Evolutionary conservation across 2,113 vertebrate species (phyloP).

Genomic region (Recurvirostra avosetta): DNA sequence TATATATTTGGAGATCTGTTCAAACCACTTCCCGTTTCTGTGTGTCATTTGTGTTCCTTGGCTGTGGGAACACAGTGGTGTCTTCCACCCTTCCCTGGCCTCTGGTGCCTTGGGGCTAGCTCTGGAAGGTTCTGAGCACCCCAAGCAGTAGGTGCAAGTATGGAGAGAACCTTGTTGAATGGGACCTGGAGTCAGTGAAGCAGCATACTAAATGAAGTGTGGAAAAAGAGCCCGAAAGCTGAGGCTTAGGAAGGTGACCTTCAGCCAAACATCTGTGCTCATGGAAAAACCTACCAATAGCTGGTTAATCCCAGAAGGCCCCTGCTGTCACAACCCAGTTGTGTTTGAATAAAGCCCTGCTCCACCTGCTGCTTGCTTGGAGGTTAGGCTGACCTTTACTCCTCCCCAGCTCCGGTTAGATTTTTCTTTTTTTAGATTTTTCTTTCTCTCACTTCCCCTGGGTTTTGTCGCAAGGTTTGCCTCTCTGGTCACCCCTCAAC

Average conservation of each 20-base stretch:
- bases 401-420: neutral
- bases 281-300: slow-evolving; percentile 8
- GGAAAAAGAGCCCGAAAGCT: neutral
- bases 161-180: neutral
- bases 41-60: neutral
- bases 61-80: neutral
- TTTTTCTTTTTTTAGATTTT: neutral
- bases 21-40: neutral
- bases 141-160: neutral
- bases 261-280: slow-evolving; percentile 50
- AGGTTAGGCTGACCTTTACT: slow-evolving; percentile 32
- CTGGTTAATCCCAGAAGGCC: slow-evolving; percentile 39
- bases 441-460: neutral
- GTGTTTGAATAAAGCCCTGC: slow-evolving; percentile 18
- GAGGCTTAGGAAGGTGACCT: slow-evolving; percentile 36
- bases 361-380: slow-evolving; percentile 49
- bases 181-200: neutral
- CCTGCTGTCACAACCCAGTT: neutral
- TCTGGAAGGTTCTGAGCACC: neutral
- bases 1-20: neutral
- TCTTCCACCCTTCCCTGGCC: neutral
- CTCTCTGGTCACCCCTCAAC: neutral
- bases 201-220: neutral
- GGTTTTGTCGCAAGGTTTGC: neutral
- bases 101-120: neutral